Evolutionary conservation across 2,797 vertebrate species (phyloP), one percentile per base, ranked within the genome.

Genomic region (Psittacula echo): DNA sequence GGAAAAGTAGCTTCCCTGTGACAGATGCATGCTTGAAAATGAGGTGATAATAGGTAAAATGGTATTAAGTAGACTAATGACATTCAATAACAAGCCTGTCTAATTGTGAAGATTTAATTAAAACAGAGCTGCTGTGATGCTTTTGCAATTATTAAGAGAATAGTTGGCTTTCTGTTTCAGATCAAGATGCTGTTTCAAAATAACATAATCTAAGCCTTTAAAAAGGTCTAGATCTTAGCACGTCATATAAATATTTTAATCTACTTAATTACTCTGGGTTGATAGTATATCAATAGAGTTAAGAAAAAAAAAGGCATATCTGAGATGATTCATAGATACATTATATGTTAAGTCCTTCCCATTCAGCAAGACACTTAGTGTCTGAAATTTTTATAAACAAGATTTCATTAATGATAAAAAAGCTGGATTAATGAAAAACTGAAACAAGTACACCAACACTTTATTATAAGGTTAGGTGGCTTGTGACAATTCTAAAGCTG

Each of bases 41-140:
- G 90, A 98, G 96, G 97, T 93, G 97, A 93, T 93, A 96, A 97
- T 83, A 92, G 62, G 58, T 80, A 80, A 94, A 94, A 88, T 21
- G 39, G 85, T 79, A 89, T 95, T 96, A 94, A 92, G 94, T 85
- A 97, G 85, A 94, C 95, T 97, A 97, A 97, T 96, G 97, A 93
- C 93, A 95, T 79, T 67, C 85, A 97, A 97, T 96, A 97, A 97
- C 94, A 91, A 92, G 96, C 70, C 82, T 68, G 87, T 82, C 95
- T 96, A 95, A 97, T 87, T 95, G 87, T 85, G 93, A 97, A 95
- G 92, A 95, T 94, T 95, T 97, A 96, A 97, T 97, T 97, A 97
- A 94, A 95, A 93, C 41, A 80, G 94, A 85, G 72, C 47, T 75
- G 80, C 90, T 89, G 84, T 64, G 90, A 68, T 78, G 76, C 26